Percentiles rank a stretch among this genome's conserved stretches.
Conservation (phyloP, 2,888 invertebrate species). For the Salticus scenicus region DNA sequence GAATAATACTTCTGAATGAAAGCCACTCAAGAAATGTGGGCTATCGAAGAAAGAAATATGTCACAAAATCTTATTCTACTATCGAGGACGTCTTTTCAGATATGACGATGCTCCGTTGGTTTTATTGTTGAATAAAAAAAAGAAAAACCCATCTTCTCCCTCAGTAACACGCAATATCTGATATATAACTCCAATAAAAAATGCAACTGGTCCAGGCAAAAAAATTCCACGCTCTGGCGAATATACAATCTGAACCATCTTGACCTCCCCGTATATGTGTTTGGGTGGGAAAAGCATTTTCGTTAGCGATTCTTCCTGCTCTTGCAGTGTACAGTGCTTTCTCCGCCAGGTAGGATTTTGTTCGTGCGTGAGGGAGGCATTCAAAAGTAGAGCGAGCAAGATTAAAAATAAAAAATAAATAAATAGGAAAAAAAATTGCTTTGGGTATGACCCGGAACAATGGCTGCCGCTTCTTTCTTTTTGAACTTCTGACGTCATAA, state of each 20-base stretch:
- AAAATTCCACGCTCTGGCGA: slow-evolving; percentile 1
- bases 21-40: neutral
- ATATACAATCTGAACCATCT: slow-evolving; percentile 33
- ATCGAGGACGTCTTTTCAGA: neutral
- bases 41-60: neutral
- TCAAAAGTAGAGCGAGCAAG: slow-evolving; percentile 12
- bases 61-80: neutral
- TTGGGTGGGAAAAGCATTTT: slow-evolving; percentile 35
- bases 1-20: too few relatives aligned
- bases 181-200: neutral
- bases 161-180: neutral
- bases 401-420: neutral
- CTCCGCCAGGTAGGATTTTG: slow-evolving; percentile 2
- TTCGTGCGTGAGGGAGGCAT: neutral
- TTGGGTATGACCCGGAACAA: slow-evolving; percentile 1
- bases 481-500: neutral
- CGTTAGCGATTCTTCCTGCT: slow-evolving; percentile 15
- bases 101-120: neutral
- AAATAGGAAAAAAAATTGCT: neutral
- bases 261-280: slow-evolving; percentile 24
- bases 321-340: neutral
- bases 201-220: neutral
- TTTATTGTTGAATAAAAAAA: neutral
- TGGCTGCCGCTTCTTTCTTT: neutral
- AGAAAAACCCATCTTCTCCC: neutral